These are phyloP conservation scores for Cichlasoma orientale DNA, from an alignment of 2,797 vertebrate genomes.

Conservation along the genomic window DNA sequence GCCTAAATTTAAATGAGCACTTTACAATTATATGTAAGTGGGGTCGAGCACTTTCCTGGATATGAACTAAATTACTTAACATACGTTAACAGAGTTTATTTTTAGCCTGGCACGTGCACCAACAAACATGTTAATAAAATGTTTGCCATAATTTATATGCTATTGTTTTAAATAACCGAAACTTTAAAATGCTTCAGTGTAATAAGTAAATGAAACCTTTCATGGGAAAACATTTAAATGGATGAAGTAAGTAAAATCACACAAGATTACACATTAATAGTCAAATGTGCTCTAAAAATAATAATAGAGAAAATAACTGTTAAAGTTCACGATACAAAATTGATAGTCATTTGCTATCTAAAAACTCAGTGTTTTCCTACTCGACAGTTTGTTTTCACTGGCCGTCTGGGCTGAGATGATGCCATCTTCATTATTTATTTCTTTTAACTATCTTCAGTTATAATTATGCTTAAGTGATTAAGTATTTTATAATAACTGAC, in stretches of 20 bases:
- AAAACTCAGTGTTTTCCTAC: neutral
- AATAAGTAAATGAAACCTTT: neutral
- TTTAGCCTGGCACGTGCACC: neutral
- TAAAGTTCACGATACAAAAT: neutral
- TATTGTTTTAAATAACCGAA: neutral
- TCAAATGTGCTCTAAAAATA: neutral
- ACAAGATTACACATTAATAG: neutral
- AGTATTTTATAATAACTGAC: neutral
- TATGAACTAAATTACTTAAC: neutral
- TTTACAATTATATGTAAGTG: neutral
- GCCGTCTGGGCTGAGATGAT: neutral
- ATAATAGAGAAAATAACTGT: neutral
- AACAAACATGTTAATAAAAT: neutral
- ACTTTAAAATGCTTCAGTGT: neutral
- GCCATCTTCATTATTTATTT: neutral
- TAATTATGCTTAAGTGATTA: neutral
- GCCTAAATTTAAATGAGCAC: neutral
- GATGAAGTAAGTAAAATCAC: neutral
- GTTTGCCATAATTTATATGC: neutral
- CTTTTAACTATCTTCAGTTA: neutral
- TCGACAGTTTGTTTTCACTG: neutral
- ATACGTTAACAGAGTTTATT: neutral
- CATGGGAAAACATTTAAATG: rapidly evolving
- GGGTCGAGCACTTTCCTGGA: neutral
- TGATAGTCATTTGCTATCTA: rapidly evolving